phyloP scores from a whole-genome alignment of 2,888 invertebrate species.

The Tiphia femorata region DNA sequence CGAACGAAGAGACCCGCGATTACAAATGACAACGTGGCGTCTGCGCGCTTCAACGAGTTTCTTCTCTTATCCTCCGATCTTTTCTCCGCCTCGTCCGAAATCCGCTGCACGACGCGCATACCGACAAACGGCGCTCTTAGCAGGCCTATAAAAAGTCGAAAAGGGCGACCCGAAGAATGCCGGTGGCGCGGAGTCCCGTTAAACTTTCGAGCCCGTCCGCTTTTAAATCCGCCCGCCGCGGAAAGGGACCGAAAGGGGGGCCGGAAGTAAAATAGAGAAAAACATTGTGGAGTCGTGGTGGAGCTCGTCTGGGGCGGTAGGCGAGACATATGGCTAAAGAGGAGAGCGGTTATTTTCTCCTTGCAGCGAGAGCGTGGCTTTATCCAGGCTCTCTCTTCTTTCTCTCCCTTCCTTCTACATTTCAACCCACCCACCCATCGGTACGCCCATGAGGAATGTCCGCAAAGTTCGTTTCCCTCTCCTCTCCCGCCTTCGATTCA shows the following conservation, averaged over 20 bases:
- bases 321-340: too few species aligned
- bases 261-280: slow-evolving; percentile 45
- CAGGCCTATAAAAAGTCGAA: too few species aligned
- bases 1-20: too few species aligned
- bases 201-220: neutral
- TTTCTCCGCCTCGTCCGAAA: too few species aligned
- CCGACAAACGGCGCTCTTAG: neutral
- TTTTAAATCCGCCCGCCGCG: slow-evolving; percentile 32
- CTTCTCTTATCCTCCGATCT: too few species aligned
- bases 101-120: too few species aligned
- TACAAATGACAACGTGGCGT: too few species aligned
- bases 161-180: too few species aligned
- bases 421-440: neutral
- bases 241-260: slow-evolving; percentile 35
- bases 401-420: slow-evolving; percentile 9
- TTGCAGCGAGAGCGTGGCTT: too few species aligned
- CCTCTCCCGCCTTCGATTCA: neutral
- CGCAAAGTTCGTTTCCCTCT: slow-evolving; percentile 15
- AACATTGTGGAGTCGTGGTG: neutral
- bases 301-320: neutral
- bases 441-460: too few species aligned
- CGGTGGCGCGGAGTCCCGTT: too few species aligned
- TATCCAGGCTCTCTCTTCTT: slow-evolving; percentile 13
- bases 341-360: slow-evolving; percentile 37
- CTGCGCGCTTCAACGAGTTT: too few species aligned